Conservation (phyloP, 1,140 invertebrate genomes). For the Oreohelix idahoensis region DNA sequence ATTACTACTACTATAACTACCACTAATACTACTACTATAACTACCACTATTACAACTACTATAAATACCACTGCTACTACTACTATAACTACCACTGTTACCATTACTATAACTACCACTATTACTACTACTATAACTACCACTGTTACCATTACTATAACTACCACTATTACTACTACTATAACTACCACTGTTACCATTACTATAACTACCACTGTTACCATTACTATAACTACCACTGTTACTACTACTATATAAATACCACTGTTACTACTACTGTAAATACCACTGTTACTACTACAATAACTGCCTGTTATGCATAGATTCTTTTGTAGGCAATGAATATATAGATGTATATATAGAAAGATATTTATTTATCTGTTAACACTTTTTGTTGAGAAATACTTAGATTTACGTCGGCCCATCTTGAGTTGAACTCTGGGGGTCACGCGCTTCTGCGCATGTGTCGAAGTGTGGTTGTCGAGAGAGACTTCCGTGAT, state of each 20-base stretch:
- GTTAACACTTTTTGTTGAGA: too few relatives aligned
- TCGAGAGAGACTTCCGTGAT: too few relatives aligned
- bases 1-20: background rate
- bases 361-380: too few relatives aligned
- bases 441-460: too few relatives aligned
- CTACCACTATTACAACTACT: background rate
- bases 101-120: background rate
- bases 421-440: too few relatives aligned
- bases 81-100: background rate
- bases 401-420: too few relatives aligned
- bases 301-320: background rate
- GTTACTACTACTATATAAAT: background rate
- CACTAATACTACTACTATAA: background rate
- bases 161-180: background rate
- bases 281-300: background rate
- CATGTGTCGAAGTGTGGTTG: too few relatives aligned
- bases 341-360: too few relatives aligned
- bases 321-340: too few relatives aligned
- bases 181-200: background rate
- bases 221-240: background rate
- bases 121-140: background rate
- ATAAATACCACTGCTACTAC: background rate
- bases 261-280: background rate
- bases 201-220: background rate
- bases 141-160: background rate